Conservation (phyloP, 35 echinoderm and acorn worm species). For the Chiridota heheva region DNA sequence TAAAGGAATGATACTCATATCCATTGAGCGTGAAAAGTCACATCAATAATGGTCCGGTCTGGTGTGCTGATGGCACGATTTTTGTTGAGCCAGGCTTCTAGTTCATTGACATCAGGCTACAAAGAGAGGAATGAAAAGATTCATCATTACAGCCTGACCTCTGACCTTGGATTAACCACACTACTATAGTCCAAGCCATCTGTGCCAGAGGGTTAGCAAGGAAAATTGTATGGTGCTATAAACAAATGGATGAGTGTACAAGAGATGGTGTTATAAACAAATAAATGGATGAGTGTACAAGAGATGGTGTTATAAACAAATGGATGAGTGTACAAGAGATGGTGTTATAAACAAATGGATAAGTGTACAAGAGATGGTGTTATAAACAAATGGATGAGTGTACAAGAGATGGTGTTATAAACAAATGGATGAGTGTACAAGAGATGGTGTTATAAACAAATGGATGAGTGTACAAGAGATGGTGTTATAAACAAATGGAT, state of each 20-base stretch:
- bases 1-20: constrained; percentile 48
- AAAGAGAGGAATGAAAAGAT: neutral
- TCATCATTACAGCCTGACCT: constrained; percentile 5
- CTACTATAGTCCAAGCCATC: neutral
- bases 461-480: too few species aligned
- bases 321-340: too few species aligned
- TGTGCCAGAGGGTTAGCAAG: neutral
- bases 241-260: neutral
- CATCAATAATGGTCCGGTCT: constrained; percentile 71
- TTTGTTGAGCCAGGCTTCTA: neutral
- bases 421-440: too few species aligned
- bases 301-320: too few species aligned
- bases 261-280: too few species aligned
- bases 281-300: too few species aligned
- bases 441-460: too few species aligned
- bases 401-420: too few species aligned
- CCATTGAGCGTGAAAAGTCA: constrained; percentile 72
- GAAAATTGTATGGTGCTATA: neutral
- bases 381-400: too few species aligned
- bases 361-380: too few species aligned
- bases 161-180: neutral
- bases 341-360: too few species aligned
- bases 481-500: too few species aligned
- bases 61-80: constrained; percentile 90
- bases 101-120: constrained; percentile 17